Evolutionary conservation across 2,888 invertebrate genomes (phyloP), one percentile per base, ranked within the genome.

Genomic region (Drosophila melanocephala): DNA sequence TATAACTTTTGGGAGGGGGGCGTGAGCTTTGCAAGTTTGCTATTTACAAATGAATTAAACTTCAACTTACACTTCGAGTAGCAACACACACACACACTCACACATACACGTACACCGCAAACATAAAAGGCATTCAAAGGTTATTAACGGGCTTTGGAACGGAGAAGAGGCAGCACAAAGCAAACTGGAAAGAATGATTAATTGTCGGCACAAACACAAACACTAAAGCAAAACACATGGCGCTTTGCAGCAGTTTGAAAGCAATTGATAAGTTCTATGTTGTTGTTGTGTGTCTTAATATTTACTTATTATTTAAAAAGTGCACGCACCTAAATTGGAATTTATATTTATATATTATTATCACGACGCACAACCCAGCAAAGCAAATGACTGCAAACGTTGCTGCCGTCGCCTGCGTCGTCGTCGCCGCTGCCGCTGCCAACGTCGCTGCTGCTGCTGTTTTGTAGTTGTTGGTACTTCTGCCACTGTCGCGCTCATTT

Each of bases 291-390:
- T 42, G n/a, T 52, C 7, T 51, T 42, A 32, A 28, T 26, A 60
- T 33, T 50, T 32, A 51, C 22, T 51, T 37, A 57, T 30, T 39
- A 30, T 37, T 26, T 47, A 16, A 59, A 51, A 61, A 64, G 37
- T 78, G 62, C 72, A 83, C 86, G 81, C 78, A 87, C 87, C 83
- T 82, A 87, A 81, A 70, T 85, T 82, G 85, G 87, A 90, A 85
- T 89, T 86, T 70, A 72, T 75, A 55, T 67, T 53, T 42, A 42
- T 39, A 37, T n/a, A 60, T 65, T 47, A 22, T 73, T 79, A 78
- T 89, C 86, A 81, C 78, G 79, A 74, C 69, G 66, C 55, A 87
- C 72, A 83, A 75, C 52, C 35, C 78, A 82, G 72, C 69, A 79
- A 87, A 73, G 78, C 66, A 81, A 72, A 77, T 81, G 68, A 64